Conservation (phyloP, 2,888 invertebrate species). For the Melipona bicolor region DNA sequence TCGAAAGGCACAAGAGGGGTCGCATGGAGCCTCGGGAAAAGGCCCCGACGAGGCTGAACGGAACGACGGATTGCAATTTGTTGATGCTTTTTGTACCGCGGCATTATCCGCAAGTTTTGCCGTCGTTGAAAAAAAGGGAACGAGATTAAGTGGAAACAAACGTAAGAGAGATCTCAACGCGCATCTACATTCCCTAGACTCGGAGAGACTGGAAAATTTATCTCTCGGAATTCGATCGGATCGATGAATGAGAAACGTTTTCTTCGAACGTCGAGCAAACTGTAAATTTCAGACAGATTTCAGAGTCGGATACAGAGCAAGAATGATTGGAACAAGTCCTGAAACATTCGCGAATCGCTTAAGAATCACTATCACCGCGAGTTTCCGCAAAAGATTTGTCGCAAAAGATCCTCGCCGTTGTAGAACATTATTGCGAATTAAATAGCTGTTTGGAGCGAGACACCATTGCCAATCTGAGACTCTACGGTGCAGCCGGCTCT, state of each 20-base stretch:
- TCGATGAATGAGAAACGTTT: no score
- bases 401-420: not conserved
- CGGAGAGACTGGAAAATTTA: not conserved
- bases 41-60: not conserved
- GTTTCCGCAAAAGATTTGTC: not conserved
- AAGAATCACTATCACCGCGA: not conserved
- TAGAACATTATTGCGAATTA: slow-evolving; percentile 53
- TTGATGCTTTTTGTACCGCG: slow-evolving; percentile 50
- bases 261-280: not conserved
- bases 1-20: slow-evolving; percentile 41
- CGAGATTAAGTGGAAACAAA: slow-evolving; percentile 39
- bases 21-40: slow-evolving; percentile 13
- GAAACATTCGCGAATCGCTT: slow-evolving; percentile 9
- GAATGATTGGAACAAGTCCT: not conserved
- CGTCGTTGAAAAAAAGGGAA: slow-evolving; percentile 32
- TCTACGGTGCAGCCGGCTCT: slow-evolving; percentile 34
- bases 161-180: not conserved
- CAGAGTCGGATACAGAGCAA: no score
- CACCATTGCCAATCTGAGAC: slow-evolving; percentile 56
- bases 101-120: slow-evolving; percentile 45
- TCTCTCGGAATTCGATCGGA: not conserved
- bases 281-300: not conserved
- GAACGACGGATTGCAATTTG: slow-evolving; percentile 39
- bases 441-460: slow-evolving; percentile 51
- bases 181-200: not conserved